Percentiles rank a stretch among this genome's conserved stretches.
Conservation (phyloP, 2,797 vertebrate genomes). For the Myripristis jacobus region DNA sequence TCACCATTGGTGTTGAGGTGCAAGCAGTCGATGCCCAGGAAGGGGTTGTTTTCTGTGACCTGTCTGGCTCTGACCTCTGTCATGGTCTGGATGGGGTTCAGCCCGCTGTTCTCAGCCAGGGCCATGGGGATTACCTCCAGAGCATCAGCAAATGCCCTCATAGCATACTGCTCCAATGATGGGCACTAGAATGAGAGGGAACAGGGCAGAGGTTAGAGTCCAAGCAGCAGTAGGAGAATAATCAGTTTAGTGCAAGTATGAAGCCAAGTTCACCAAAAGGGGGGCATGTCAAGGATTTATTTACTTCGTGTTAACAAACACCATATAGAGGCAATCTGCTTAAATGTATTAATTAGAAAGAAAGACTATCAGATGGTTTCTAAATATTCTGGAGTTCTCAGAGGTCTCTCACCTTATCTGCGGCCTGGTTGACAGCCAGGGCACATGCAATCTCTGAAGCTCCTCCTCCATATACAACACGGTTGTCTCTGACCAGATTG, state of each 20-base stretch:
- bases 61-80: slow-evolving; percentile 93
- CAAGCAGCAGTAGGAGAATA: background rate
- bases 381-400: background rate
- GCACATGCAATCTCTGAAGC: slow-evolving; percentile 96
- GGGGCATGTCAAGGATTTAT: background rate
- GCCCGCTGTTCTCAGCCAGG: slow-evolving; percentile 94
- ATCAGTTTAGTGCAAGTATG: background rate
- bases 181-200: slow-evolving; percentile 86
- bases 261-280: background rate
- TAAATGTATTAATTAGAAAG: background rate
- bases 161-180: slow-evolving; percentile 97
- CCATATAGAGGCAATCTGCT: too few species aligned
- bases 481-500: slow-evolving; percentile 94
- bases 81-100: slow-evolving; percentile 98
- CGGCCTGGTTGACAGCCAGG: slow-evolving; percentile 92
- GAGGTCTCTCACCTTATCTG: slow-evolving; percentile 97
- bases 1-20: slow-evolving; percentile 94
- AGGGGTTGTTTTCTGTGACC: slow-evolving; percentile 91
- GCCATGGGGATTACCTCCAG: slow-evolving; percentile 97
- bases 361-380: background rate
- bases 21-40: slow-evolving; percentile 95
- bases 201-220: background rate
- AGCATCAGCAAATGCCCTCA: slow-evolving; percentile 96
- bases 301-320: background rate
- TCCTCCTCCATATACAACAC: slow-evolving; percentile 95